Evolutionary conservation across 2,113 vertebrate genomes (phyloP).

Genomic region (Gymnarchus niloticus): DNA sequence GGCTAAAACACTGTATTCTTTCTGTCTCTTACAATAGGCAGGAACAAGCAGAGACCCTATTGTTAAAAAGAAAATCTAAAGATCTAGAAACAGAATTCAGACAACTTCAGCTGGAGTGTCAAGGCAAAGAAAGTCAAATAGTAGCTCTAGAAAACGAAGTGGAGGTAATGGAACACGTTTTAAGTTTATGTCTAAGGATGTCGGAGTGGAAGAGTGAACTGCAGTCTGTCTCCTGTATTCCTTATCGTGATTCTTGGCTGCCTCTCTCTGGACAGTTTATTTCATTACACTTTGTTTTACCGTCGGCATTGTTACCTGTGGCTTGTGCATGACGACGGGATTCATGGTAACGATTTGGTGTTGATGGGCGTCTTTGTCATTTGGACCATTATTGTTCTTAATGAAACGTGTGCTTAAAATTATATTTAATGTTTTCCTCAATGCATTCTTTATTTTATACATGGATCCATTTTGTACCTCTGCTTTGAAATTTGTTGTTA

Average conservation of each 20-base stretch:
- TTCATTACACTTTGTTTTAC: constrained; percentile 20
- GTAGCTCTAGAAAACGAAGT: constrained; percentile 69
- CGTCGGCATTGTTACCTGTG: neutral
- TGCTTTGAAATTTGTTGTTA: neutral
- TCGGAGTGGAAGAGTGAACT: constrained; percentile 44
- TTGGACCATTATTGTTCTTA: neutral
- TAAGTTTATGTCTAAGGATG: constrained; percentile 33
- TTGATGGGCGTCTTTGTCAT: neutral
- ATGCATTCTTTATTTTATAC: neutral
- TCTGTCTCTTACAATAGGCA: constrained; percentile 61
- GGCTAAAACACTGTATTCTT: constrained; percentile 41
- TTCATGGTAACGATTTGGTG: neutral
- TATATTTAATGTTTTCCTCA: neutral
- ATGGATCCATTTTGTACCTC: neutral
- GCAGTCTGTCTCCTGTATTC: constrained; percentile 47
- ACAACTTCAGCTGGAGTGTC: constrained; percentile 71
- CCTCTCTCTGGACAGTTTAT: constrained; percentile 41
- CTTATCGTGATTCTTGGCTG: constrained; percentile 37
- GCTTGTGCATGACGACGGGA: constrained; percentile 9
- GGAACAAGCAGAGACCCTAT: constrained; percentile 69
- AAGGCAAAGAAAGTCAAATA: constrained; percentile 66
- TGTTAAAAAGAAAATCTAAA: constrained; percentile 73
- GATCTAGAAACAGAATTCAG: constrained; percentile 74
- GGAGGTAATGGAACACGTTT: constrained; percentile 56
- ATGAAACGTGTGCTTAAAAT: neutral